These are phyloP conservation scores for Agrochola litura DNA, from an alignment of 2,888 invertebrate genomes.

Conservation along the genomic window DNA sequence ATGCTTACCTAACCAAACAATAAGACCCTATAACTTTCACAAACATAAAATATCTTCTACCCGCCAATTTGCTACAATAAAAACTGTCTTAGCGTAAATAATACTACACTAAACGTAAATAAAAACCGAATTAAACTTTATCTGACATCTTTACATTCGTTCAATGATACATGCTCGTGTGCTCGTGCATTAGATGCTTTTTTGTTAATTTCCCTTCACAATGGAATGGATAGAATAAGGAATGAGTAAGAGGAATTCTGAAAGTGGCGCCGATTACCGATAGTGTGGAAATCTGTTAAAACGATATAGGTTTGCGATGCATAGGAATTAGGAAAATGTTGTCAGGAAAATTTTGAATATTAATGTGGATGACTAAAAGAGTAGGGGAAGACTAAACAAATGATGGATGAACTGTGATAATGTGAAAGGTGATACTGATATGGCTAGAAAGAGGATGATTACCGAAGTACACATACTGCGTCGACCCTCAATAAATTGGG, in stretches of 20 bases:
- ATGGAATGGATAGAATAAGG: background rate
- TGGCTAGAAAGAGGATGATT: background rate
- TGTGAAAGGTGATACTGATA: background rate
- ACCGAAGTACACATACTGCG: too few relatives aligned
- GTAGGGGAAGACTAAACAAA: background rate
- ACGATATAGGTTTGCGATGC: background rate
- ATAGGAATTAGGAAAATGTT: background rate
- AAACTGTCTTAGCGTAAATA: constrained; percentile 40
- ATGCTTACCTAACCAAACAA: constrained; percentile 8
- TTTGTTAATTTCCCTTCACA: constrained; percentile 12
- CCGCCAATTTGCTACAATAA: constrained; percentile 54
- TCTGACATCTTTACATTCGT: constrained; percentile 44
- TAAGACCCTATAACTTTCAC: constrained; percentile 49
- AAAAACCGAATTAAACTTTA: constrained; percentile 28
- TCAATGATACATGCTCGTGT: constrained; percentile 22
- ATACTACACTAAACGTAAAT: constrained; percentile 29
- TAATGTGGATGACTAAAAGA: background rate
- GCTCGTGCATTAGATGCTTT: background rate
- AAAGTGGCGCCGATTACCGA: background rate
- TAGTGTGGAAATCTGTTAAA: too few relatives aligned
- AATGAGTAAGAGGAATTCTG: background rate
- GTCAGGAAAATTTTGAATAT: background rate
- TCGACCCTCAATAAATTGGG: background rate
- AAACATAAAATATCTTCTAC: background rate
- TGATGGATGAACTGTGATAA: background rate